Conservation (phyloP, 2,888 invertebrate genomes). For the Nezara viridula region DNA sequence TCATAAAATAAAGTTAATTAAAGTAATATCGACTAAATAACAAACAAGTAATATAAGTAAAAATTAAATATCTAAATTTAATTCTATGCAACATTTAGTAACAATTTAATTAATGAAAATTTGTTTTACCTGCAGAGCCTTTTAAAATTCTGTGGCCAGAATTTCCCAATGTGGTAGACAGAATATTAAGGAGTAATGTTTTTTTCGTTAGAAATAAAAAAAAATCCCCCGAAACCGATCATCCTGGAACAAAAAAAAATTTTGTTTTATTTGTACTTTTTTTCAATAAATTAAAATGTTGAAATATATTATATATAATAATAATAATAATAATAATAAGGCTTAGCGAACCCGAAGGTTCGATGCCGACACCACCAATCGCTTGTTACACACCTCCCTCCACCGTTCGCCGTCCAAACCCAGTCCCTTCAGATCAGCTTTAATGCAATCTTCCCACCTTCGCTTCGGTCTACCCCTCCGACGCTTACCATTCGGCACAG, state of each 20-base stretch:
- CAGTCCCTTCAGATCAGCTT: no score
- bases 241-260: background rate
- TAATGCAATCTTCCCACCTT: no score
- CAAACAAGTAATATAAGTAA: background rate
- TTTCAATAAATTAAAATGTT: background rate
- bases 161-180: background rate
- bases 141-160: background rate
- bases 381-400: no score
- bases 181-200: background rate
- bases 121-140: background rate
- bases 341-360: no score
- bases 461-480: no score
- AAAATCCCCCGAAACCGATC: background rate
- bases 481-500: no score
- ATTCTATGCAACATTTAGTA: background rate
- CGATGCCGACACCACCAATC: no score
- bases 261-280: background rate
- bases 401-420: no score
- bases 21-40: no score
- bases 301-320: no score
- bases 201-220: background rate
- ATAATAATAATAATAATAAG: no score
- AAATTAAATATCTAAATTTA: background rate
- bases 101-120: background rate
- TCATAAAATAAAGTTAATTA: background rate